Conservation (phyloP, 2,797 vertebrate genomes). For the Peromyscus aztecus region DNA sequence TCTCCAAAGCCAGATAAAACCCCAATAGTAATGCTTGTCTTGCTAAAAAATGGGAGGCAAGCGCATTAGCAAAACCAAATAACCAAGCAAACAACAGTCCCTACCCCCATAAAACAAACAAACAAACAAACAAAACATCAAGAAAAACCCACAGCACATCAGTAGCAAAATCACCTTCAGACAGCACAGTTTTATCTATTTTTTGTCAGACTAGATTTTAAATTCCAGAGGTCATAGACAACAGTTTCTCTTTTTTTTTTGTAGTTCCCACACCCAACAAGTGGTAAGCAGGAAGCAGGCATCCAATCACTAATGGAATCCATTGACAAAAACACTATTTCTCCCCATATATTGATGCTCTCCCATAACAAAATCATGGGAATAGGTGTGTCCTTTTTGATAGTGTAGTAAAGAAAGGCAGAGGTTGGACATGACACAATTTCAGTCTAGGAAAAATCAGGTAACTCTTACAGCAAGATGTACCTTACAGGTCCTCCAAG, state of each 20-base stretch:
- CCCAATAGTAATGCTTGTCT: neutral
- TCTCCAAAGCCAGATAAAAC: neutral
- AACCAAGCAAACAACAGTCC: neutral
- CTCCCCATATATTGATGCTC: neutral
- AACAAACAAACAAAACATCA: neutral
- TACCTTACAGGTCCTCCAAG: neutral
- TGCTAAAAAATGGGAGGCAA: neutral
- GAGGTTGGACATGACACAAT: neutral
- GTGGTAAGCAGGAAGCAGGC: neutral
- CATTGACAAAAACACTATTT: neutral
- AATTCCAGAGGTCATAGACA: neutral
- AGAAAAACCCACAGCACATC: neutral
- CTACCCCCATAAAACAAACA: neutral
- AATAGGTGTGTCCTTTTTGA: neutral
- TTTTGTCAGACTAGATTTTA: neutral
- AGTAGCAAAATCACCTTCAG: neutral
- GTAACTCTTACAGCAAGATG: constrained; percentile 11
- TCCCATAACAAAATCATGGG: neutral
- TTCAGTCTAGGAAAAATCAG: constrained; percentile 19
- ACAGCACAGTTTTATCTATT: constrained; percentile 10
- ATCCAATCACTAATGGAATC: neutral
- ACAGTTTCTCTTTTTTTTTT: neutral
- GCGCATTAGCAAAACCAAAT: neutral
- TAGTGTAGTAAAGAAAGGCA: constrained; percentile 40
- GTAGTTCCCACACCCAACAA: neutral